Base-by-base conservation (phyloP, 2,797 vertebrate species). In the Oreochromis grahami region DNA sequence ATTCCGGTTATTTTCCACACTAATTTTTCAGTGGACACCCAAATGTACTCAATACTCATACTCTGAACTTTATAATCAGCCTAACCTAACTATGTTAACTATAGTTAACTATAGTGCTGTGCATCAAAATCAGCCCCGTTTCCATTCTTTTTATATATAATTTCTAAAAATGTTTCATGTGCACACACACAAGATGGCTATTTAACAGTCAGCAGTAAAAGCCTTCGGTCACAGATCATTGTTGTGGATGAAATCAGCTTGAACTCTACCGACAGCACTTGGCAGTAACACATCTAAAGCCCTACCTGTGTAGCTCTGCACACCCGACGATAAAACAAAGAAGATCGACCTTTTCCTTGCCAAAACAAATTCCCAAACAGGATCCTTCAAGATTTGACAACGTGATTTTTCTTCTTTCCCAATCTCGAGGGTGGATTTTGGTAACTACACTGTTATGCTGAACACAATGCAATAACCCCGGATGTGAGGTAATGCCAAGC, bases 151-250 rank as follows among this genome's bases (percentile, higher is more conserved):
- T 12, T 26, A 55, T 56, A 32, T 34, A 11, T 65, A 19, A 76
- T 78, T 79, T 83, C 26, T 86, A 84, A 90, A 65, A 91, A 82
- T 34, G 2, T 50, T 82, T 60, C 79, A 86, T 84, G 38, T 77
- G 65, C 79, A 86, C 79, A 84, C 79, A 85, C 76, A 43, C 68
- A 85, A 68, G 50, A 79, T 43, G 53, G 43, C 63, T 70, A 70
- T 24, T 36, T 21, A 82, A 81, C 79, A 84, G 26, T 86, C 56
- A 77, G 86, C 84, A 81, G 68, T 72, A 76, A 45, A 48, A 82
- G 60, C 82, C 76, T 84, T 82, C 41, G 51, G 53, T 86, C 78
- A 82, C 80, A 89, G 78, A 79, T 84, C 29, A 76, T 41, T 77
- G 77, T 83, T 83, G 82, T 77, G 14, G 76, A 81, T 48, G 17